These are phyloP conservation scores for mouse (Mus musculus) DNA, from an alignment of 2,113 vertebrate genomes.

Conservation along the genomic window DNA sequence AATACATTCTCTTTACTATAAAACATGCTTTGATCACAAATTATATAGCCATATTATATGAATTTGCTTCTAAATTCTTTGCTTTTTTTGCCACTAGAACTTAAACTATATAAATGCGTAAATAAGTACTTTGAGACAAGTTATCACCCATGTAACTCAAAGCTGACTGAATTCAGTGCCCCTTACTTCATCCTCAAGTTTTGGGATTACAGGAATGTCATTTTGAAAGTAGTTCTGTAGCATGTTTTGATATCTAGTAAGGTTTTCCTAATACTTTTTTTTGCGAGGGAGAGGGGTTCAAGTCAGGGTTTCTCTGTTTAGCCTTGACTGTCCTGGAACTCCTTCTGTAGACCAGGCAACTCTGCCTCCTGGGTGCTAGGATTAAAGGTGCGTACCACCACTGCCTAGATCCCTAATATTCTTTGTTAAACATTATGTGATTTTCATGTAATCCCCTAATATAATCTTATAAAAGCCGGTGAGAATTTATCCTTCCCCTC, in stretches of 20 bases:
- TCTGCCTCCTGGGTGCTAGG: too few species aligned
- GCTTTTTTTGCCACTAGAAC: background rate
- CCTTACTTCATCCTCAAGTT: background rate
- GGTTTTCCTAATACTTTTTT: background rate
- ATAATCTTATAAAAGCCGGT: background rate
- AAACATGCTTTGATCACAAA: slow-evolving; percentile 4
- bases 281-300: too few species aligned
- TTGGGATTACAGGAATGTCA: background rate
- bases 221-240: slow-evolving; percentile 8
- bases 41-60: background rate
- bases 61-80: slow-evolving; percentile 17
- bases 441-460: background rate
- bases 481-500: background rate
- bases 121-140: background rate
- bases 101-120: background rate
- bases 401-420: background rate
- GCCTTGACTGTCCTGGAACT: too few species aligned
- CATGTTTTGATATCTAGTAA: slow-evolving; percentile 17
- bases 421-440: slow-evolving; percentile 15
- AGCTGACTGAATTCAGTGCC: background rate
- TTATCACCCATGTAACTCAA: background rate
- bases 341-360: too few species aligned
- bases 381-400: too few species aligned
- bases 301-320: too few species aligned
- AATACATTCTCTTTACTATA: slow-evolving; percentile 21